Percentiles rank a stretch among this genome's conserved stretches.
phyloP scores from a whole-genome alignment of 2,113 vertebrate genomes.

The Spizaetus ornatus region DNA sequence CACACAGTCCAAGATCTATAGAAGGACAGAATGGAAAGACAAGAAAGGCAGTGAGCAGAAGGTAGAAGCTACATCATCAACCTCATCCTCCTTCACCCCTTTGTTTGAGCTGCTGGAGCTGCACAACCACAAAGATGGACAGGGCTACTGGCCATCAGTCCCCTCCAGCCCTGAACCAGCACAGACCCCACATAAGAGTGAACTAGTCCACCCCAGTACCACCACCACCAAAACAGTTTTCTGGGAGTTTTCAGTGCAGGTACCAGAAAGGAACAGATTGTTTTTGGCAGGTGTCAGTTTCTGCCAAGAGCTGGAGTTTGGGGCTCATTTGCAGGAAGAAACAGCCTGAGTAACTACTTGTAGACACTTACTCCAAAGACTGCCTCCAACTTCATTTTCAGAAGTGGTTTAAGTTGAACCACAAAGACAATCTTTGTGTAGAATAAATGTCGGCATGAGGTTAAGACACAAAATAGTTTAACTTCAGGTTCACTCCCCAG shows the following conservation, averaged over 20 bases:
- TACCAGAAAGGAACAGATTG: background rate
- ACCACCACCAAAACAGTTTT: background rate
- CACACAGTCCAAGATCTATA: background rate
- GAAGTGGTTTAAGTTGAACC: constrained; percentile 9
- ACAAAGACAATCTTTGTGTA: background rate
- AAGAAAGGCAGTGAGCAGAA: background rate
- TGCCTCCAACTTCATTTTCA: background rate
- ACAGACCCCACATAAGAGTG: background rate
- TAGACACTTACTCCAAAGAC: background rate
- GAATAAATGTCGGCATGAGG: background rate
- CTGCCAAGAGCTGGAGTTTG: background rate
- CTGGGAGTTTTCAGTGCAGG: background rate
- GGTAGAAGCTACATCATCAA: background rate
- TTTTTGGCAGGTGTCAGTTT: background rate
- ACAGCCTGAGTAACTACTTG: background rate
- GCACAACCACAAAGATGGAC: background rate
- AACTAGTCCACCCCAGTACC: background rate
- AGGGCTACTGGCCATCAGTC: background rate
- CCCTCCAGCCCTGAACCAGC: background rate
- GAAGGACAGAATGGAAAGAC: background rate
- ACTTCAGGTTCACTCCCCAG: background rate
- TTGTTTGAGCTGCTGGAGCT: background rate
- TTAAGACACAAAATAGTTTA: background rate
- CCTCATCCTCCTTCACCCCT: background rate
- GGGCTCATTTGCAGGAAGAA: background rate